Base-by-base conservation (phyloP, 2,797 vertebrate genomes). In the Acanthurus leucopareius region DNA sequence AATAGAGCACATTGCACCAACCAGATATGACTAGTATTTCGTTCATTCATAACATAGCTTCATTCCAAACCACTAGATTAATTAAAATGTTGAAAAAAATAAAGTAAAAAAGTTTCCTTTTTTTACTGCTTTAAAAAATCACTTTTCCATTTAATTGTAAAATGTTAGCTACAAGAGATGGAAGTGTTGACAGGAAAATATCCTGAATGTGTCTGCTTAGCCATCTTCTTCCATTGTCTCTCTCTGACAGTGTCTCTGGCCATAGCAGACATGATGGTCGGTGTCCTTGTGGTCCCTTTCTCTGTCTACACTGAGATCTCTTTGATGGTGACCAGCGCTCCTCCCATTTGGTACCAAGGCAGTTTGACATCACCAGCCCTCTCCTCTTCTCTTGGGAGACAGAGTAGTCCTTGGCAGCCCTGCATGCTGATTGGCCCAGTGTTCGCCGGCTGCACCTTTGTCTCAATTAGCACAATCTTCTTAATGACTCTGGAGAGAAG, bases 391-490 rank as follows among this genome's bases (percentile, higher is more conserved):
- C 53, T 42, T 0, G 85, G 82, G 3, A 90, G 86, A 20, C 42
- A 77, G 7, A 66, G 80, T 40, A 89, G 82, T 22, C 81, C 90
- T 9, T 94, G 93, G 92, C 94, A 95, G 70, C 96, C 96, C 64
- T 97, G 96, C 91, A 93, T 95, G 90, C 74, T 97, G 77, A 96
- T 95, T 15, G 96, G 96, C 28, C 95, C 94, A 0, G 91, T 97
- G 68, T 97, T 96, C 10, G 96, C 96, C 0, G 94, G 95, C 19
- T 97, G 96, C 86, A 97, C 96, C 6, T 96, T 97, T 22, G 96
- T 96, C 53, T 96, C 96, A 51, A 96, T 97, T 79, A 96, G 92
- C 85, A 97, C 96, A 75, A 96, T 97, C 53, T 97, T 97, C 86
- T 90, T 97, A 78, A 94, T 97, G 93, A 96, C 96, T 0, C 67